Evolutionary conservation across 2,797 vertebrate species (phyloP).

Genomic region (Ptychobarbus kaznakovi): DNA sequence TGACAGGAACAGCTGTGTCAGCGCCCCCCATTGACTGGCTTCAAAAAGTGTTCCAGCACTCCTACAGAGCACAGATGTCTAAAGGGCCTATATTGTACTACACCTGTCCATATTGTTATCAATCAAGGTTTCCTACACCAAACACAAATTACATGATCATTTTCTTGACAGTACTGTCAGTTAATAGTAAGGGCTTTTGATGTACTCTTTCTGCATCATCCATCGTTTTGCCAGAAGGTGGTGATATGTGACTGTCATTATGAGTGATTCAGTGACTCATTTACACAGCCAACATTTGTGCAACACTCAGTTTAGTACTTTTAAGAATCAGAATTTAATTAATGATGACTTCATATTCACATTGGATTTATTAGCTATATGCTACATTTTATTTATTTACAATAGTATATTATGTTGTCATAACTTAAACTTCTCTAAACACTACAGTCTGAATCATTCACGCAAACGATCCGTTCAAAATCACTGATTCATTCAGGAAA

Average conservation of each 20-base stretch:
- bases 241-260: neutral
- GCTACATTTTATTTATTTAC: neutral
- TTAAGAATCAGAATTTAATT: neutral
- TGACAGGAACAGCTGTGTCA: slow-evolving; percentile 14
- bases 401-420: too few species aligned
- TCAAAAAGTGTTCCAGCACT: neutral
- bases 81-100: neutral
- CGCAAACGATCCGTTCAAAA: neutral
- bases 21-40: neutral
- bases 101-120: neutral
- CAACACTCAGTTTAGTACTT: neutral
- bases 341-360: neutral
- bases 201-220: neutral
- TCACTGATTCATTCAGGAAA: too few species aligned
- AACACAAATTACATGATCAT: neutral
- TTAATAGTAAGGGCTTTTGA: neutral
- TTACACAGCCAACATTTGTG: neutral
- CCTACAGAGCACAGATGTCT: slow-evolving; percentile 5
- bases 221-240: neutral
- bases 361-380: neutral
- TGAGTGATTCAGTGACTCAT: neutral
- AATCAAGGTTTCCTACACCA: neutral
- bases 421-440: neutral
- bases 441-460: neutral
- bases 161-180: neutral